These are phyloP conservation scores for Passer montanus DNA, from an alignment of 2,113 vertebrate species.

Conservation along the genomic window DNA sequence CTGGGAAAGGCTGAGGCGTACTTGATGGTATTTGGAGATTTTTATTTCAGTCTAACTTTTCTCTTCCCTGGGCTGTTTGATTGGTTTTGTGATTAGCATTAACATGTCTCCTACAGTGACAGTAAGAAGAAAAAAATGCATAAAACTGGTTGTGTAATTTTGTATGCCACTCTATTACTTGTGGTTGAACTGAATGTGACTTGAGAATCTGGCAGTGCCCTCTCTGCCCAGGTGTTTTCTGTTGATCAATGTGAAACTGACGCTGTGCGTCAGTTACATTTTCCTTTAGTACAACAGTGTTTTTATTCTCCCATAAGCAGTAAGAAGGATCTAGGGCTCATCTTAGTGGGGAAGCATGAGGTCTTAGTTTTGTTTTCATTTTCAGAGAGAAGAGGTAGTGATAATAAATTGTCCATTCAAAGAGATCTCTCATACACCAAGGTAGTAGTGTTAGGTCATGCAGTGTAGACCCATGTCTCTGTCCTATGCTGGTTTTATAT, in stretches of 20 bases:
- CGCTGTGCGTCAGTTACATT: neutral
- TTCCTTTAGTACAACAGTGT: neutral
- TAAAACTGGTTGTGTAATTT: neutral
- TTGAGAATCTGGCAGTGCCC: neutral
- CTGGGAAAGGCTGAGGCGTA: neutral
- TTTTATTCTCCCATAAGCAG: neutral
- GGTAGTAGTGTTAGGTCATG: neutral
- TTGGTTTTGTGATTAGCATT: neutral
- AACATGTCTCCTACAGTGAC: rapidly evolving
- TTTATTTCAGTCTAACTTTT: neutral
- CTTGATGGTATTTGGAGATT: neutral
- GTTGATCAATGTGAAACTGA: neutral
- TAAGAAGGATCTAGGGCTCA: neutral
- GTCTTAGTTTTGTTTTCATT: neutral
- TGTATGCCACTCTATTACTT: neutral
- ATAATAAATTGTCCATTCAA: neutral
- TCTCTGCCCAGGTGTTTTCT: neutral
- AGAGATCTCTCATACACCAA: neutral
- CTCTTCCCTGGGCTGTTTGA: neutral
- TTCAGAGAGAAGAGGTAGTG: neutral
- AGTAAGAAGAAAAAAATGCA: neutral
- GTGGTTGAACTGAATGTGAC: neutral
- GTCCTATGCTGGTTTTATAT: neutral
- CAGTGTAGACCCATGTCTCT: neutral
- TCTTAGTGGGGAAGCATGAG: neutral